Evolutionary conservation across 2,888 invertebrate species (phyloP).

Genomic region (Elysia crispata): DNA sequence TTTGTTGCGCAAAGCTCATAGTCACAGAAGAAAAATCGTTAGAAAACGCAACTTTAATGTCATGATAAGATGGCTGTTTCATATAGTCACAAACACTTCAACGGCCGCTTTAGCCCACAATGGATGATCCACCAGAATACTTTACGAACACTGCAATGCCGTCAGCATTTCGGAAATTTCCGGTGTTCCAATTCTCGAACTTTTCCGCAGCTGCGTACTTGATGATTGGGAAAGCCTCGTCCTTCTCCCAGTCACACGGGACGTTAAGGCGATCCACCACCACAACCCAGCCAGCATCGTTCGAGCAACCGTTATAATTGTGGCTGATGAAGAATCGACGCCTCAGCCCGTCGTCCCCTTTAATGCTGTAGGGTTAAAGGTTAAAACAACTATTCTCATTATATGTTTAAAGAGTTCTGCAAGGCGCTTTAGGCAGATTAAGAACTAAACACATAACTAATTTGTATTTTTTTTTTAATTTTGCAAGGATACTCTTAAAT

Average conservation of each 20-base stretch:
- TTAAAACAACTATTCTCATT: too few relatives aligned
- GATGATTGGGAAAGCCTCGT: constrained; percentile 17
- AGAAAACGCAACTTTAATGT: too few relatives aligned
- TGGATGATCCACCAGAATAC: not conserved
- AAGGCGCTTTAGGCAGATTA: too few relatives aligned
- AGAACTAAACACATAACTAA: too few relatives aligned
- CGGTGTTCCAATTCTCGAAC: too few relatives aligned
- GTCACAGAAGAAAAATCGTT: too few relatives aligned
- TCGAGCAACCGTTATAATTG: constrained; percentile 16
- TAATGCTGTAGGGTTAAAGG: not conserved
- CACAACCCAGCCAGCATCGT: constrained; percentile 32
- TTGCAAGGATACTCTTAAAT: too few relatives aligned
- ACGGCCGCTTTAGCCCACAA: not conserved
- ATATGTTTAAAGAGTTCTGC: too few relatives aligned
- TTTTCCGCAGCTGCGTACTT: not conserved
- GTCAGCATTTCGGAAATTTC: constrained; percentile 29
- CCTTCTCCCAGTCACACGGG: constrained; percentile 20
- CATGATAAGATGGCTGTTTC: too few relatives aligned
- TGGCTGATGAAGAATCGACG: constrained; percentile 43
- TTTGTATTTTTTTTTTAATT: constrained; percentile 11
- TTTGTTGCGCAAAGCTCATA: too few relatives aligned
- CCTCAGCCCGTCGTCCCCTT: not conserved
- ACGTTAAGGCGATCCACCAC: constrained; percentile 17
- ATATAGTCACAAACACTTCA: too few relatives aligned
- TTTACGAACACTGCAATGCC: constrained; percentile 38